Evolutionary conservation across 2,113 vertebrate genomes (phyloP).

Genomic region (Corvus hawaiiensis): DNA sequence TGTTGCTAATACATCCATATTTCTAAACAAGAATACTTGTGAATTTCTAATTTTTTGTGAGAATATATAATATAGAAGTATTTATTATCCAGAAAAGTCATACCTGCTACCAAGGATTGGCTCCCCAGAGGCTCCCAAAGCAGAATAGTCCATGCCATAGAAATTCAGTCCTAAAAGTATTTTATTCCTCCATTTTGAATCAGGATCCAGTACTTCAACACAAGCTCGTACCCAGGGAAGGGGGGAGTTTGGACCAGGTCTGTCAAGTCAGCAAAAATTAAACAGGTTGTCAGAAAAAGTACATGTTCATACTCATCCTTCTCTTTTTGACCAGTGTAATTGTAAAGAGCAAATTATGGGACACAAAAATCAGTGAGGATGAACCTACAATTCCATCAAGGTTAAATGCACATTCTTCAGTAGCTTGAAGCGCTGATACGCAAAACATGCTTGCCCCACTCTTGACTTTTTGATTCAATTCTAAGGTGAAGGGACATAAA

Average conservation of each 20-base stretch:
- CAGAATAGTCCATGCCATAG: conserved; percentile 89
- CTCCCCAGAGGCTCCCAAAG: conserved; percentile 76
- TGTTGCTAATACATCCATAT: background rate
- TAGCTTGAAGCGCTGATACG: background rate
- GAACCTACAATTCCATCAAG: background rate
- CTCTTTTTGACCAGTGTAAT: background rate
- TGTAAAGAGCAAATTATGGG: background rate
- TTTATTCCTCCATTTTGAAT: conserved; percentile 86
- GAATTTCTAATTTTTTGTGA: background rate
- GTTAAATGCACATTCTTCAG: background rate
- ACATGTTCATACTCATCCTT: background rate
- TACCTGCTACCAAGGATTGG: conserved; percentile 86
- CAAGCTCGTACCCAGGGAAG: conserved; percentile 90
- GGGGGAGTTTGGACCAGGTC: conserved; percentile 88
- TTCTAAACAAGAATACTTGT: background rate
- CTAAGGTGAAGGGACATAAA: background rate
- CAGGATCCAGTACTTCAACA: conserved; percentile 85
- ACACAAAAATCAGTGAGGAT: background rate
- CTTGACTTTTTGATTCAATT: background rate
- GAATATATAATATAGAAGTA: background rate
- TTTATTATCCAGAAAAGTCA: background rate
- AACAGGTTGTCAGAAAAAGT: background rate
- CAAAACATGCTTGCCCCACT: background rate
- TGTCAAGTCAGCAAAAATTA: conserved; percentile 16
- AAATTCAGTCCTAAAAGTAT: conserved; percentile 92